Evolutionary conservation across 2,113 vertebrate species (phyloP).

Genomic region (Barnardius zonarius): DNA sequence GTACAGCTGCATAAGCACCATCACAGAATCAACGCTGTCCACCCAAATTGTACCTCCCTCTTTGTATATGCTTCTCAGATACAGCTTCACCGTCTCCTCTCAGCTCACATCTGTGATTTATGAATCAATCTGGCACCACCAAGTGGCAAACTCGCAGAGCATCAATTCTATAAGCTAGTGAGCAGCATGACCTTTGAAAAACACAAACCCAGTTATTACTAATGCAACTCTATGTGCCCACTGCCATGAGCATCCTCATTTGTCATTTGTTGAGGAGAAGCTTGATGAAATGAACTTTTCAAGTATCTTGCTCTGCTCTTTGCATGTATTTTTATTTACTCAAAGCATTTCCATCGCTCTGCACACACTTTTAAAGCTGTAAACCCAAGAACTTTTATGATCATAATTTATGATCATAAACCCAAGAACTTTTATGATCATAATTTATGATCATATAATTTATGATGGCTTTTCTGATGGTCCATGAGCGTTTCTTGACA

Average conservation of each 20-base stretch:
- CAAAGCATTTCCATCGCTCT: background rate
- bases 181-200: fast-evolving
- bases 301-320: background rate
- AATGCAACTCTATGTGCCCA: background rate
- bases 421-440: background rate
- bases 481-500: background rate
- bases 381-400: background rate
- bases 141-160: slow-evolving; percentile 31
- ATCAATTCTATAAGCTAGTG: background rate
- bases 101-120: background rate
- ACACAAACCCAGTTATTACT: fast-evolving
- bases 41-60: background rate
- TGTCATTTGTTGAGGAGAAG: background rate
- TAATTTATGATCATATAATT: background rate
- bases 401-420: background rate
- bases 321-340: background rate
- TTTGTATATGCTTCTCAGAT: fast-evolving
- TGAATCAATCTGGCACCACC: slow-evolving; percentile 46
- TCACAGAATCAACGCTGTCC: background rate
- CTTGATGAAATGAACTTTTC: background rate
- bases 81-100: background rate
- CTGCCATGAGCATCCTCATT: background rate
- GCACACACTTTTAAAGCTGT: background rate
- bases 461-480: background rate
- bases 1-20: background rate